Percentiles rank a stretch among this genome's conserved stretches.
Conservation (phyloP, 2,797 vertebrate genomes). For the Squalus acanthias region DNA sequence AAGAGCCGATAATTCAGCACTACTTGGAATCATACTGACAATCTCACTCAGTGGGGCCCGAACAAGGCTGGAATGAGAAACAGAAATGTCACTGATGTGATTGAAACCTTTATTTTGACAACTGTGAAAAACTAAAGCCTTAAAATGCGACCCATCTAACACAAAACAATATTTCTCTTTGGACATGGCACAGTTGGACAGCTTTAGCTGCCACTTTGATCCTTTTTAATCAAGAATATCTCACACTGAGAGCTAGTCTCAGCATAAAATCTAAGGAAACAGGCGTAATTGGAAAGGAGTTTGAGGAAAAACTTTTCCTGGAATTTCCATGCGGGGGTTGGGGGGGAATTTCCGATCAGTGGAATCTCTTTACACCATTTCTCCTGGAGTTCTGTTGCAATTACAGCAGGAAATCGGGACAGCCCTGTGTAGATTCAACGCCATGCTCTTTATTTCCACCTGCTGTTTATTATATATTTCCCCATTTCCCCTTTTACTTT, state of each 20-base stretch:
- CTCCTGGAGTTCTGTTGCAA: not conserved
- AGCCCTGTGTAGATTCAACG: too few species aligned
- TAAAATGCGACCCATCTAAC: not conserved
- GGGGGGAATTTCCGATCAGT: too few species aligned
- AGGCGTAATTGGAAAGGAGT: not conserved
- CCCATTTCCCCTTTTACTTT: too few species aligned
- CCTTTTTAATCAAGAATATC: not conserved
- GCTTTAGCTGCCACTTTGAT: not conserved
- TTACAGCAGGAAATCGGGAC: not conserved
- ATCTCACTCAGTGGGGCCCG: not conserved
- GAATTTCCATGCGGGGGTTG: too few species aligned
- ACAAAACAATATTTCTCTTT: not conserved
- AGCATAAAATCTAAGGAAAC: not conserved
- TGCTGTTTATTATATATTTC: not conserved
- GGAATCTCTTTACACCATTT: not conserved
- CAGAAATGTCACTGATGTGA: not conserved
- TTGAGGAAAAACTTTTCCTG: too few species aligned
- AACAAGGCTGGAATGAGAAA: not conserved
- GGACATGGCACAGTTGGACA: not conserved
- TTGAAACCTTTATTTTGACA: constrained; percentile 16
- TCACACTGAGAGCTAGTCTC: not conserved
- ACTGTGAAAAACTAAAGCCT: not conserved
- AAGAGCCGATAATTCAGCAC: not conserved
- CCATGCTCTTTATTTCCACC: not conserved
- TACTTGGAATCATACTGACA: not conserved